Base-by-base conservation (phyloP, 2,888 invertebrate species). In the Myopa tessellatipennis region DNA sequence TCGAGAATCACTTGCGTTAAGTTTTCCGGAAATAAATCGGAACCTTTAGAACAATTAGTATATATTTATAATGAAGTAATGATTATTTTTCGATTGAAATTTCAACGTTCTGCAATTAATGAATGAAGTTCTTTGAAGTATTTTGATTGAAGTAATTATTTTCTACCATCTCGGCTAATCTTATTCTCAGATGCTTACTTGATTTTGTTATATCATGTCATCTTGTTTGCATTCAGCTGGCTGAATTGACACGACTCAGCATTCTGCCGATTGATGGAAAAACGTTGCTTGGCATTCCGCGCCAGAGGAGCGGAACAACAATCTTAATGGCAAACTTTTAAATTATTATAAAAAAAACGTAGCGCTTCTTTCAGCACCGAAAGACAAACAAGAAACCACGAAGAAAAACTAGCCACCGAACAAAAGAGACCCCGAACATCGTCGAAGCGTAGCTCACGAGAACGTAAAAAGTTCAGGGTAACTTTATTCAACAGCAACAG, bases 391-490 rank as follows among this genome's bases (percentile, higher is more conserved):
- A 60, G 18, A 10, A 10, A 12, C 16, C 60, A 60, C 16, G 5
- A 60, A 60, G n/a, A 55, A 60, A 18, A 10, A 18, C 60, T 6
- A 60, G 12, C 6, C 61, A 26, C 4, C 61, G 26, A 4, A 5
- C 3, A 61, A 10, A 5, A 61, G n/a, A 4, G 61, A n/a, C 58
- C 61, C 26, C 61, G 26, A 61, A 61, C 61, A 26, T 61, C 61
- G 26, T 26, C 61, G 61, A 61, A 61, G 61, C 61, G 26, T 61
- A 26, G 61, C 61, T 26, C 10, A n/a, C 61, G 61, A 61, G 18
- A 61, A 26, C 61, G 26, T 61, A 26, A 61, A 61, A 61, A 61
- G 61, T 61, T 61, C 61, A 61, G 18, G 61, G 61, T 26, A 10
- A 61, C 61, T 26, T 61, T 26, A 26, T 6, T 10, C 61, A 16